Conservation (phyloP, 2,113 vertebrate species). For the Lethenteron camtschaticum region DNA sequence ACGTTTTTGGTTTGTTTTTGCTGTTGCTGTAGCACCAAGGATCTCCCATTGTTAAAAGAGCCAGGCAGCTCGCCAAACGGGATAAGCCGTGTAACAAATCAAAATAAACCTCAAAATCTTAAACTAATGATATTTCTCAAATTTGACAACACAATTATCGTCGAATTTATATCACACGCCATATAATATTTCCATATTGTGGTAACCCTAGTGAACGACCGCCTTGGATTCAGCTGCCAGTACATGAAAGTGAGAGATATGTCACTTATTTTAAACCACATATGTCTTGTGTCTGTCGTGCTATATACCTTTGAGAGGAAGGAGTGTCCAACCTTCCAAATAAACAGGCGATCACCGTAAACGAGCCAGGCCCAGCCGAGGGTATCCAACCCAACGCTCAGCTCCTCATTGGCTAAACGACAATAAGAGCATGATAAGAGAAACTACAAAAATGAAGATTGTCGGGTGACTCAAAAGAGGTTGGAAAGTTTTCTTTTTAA, state of each 20-base stretch:
- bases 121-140: neutral
- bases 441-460: neutral
- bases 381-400: slow-evolving; percentile 52
- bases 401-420: slow-evolving; percentile 35
- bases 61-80: too few relatives aligned
- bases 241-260: too few relatives aligned
- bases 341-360: slow-evolving; percentile 48
- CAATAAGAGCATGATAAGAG: slow-evolving; percentile 1
- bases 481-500: neutral
- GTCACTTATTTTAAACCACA: too few relatives aligned
- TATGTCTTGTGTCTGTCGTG: neutral
- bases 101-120: too few relatives aligned
- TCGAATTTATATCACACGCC: neutral
- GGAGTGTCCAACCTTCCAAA: slow-evolving; percentile 76
- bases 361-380: slow-evolving; percentile 83
- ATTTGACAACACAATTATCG: neutral
- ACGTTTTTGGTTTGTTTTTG: too few relatives aligned
- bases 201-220: too few relatives aligned
- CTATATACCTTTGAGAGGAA: slow-evolving; percentile 55
- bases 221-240: too few relatives aligned
- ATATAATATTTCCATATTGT: too few relatives aligned
- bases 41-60: too few relatives aligned
- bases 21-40: too few relatives aligned
- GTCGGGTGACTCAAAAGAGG: slow-evolving; percentile 3
- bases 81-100: too few relatives aligned